A percentile compares a stretch with the other conserved stretches of the same genome.
Conservation (phyloP, 2,888 invertebrate species). For the Dicycla oo region DNA sequence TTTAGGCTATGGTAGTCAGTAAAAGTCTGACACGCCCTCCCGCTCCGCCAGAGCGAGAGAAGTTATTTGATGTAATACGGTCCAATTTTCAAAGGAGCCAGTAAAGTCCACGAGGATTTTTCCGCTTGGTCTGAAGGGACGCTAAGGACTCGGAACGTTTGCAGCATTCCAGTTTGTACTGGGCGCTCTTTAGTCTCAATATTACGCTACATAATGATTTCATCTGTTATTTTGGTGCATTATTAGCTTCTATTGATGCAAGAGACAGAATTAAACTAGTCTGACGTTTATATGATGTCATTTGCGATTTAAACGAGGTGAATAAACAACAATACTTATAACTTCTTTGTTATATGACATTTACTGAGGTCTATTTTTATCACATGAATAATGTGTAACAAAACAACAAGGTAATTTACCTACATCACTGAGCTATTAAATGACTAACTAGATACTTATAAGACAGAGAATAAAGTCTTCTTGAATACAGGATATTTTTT, state of each 20-base stretch:
- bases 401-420: neutral
- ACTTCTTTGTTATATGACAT: constrained; percentile 9
- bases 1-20: too few species aligned
- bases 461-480: neutral
- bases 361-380: constrained; percentile 24
- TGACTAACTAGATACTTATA: too few species aligned
- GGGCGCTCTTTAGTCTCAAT: neutral
- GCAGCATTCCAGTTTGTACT: neutral
- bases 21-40: too few species aligned
- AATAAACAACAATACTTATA: constrained; percentile 15
- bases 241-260: constrained; percentile 44
- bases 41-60: too few species aligned
- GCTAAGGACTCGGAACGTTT: too few species aligned
- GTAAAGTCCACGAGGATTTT: too few species aligned
- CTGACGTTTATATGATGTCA: constrained; percentile 51
- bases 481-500: too few species aligned
- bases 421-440: neutral
- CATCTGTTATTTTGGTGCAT: constrained; percentile 46
- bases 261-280: constrained; percentile 46
- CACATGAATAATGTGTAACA: neutral
- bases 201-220: constrained; percentile 29
- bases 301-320: constrained; percentile 14
- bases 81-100: too few species aligned
- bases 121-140: too few species aligned
- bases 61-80: too few species aligned